These are phyloP conservation scores for Drosophila mulleri DNA, from an alignment of 2,888 invertebrate species.

Conservation along the genomic window DNA sequence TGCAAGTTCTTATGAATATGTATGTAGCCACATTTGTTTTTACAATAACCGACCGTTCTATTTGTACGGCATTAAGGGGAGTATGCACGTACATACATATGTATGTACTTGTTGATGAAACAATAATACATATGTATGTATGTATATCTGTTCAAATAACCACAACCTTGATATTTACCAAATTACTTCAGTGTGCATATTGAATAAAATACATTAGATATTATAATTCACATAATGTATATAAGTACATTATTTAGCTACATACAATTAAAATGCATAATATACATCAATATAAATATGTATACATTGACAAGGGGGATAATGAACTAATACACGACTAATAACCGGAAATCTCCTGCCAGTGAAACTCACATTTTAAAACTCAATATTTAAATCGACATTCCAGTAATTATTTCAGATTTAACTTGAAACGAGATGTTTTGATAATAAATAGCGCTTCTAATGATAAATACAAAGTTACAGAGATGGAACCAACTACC, in stretches of 20 bases:
- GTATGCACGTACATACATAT: conserved; percentile 13
- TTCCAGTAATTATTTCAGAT: conserved; percentile 13
- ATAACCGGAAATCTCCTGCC: background rate
- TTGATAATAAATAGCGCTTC: conserved; percentile 58
- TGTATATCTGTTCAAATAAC: background rate
- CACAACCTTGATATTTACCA: conserved; percentile 3
- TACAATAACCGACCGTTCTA: background rate
- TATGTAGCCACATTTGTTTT: background rate
- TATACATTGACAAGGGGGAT: conserved; percentile 10
- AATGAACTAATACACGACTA: background rate
- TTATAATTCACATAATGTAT: conserved; percentile 17
- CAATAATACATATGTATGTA: background rate
- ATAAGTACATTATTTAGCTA: conserved; percentile 19
- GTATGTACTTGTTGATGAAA: conserved; percentile 47
- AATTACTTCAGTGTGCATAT: conserved; percentile 1
- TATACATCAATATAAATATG: conserved; percentile 19
- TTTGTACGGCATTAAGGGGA: too few relatives aligned
- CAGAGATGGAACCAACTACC: conserved; percentile 40
- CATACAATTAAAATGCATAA: conserved; percentile 23
- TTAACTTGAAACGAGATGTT: conserved; percentile 40
- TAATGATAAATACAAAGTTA: conserved; percentile 59
- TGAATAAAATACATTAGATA: background rate
- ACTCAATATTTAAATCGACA: conserved; percentile 20
- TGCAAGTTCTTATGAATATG: background rate
- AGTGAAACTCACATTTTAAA: conserved; percentile 42